Conservation (phyloP, 2,888 invertebrate species). For the Leucophenga montana region DNA sequence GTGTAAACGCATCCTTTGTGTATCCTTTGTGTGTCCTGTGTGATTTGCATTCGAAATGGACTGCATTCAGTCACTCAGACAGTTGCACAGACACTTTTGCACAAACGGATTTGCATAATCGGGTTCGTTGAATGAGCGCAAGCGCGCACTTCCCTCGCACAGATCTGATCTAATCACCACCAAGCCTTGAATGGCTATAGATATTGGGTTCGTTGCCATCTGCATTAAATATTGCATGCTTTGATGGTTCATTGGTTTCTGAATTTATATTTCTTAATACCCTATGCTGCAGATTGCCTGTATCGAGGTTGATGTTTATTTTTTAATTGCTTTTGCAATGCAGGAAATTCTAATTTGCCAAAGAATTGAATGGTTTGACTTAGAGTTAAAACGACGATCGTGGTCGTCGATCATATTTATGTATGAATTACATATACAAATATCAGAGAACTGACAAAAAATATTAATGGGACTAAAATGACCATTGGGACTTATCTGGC, state of each 20-base stretch:
- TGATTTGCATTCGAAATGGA: slow-evolving; percentile 65
- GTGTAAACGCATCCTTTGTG: slow-evolving; percentile 58
- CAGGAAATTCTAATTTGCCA: neutral
- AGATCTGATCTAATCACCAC: too few species aligned
- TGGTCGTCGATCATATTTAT: too few species aligned
- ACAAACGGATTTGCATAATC: slow-evolving; percentile 55
- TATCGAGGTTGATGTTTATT: neutral
- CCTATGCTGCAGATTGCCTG: neutral
- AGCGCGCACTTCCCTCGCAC: slow-evolving; percentile 49
- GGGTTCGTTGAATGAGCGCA: slow-evolving; percentile 46
- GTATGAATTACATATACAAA: too few species aligned
- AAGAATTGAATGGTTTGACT: too few species aligned
- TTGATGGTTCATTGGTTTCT: slow-evolving; percentile 33
- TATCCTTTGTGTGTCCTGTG: slow-evolving; percentile 28
- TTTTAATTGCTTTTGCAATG: neutral
- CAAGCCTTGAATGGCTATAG: neutral
- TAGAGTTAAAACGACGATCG: too few species aligned
- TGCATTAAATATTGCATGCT: slow-evolving; percentile 26
- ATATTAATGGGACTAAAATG: too few species aligned
- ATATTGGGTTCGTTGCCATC: neutral
- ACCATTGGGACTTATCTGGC: too few species aligned
- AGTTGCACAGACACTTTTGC: neutral
- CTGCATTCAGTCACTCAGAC: slow-evolving; percentile 37
- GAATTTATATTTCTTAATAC: neutral
- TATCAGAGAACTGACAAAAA: too few species aligned